Conservation (phyloP, 2,797 vertebrate species). For the Cetoscarus ocellatus region DNA sequence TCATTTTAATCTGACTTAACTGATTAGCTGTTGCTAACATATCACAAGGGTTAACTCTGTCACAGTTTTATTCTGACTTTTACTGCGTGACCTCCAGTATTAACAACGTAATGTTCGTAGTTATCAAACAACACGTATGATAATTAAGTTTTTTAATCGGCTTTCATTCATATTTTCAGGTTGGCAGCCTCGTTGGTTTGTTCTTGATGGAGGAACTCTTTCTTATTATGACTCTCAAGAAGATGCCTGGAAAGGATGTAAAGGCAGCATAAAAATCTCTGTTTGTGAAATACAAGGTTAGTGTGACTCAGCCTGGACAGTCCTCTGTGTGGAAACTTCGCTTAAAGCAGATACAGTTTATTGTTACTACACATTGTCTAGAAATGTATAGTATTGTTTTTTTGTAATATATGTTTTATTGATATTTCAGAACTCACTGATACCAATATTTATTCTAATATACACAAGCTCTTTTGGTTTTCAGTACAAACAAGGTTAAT, state of each 20-base stretch:
- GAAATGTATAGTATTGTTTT: no score
- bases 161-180: conserved; percentile 78
- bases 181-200: conserved; percentile 99
- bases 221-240: conserved; percentile 99
- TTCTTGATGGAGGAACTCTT: conserved; percentile 95
- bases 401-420: no score
- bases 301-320: conserved; percentile 4
- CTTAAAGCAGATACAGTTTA: no score
- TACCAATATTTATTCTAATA: no score
- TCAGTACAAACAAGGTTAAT: no score
- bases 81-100: background rate
- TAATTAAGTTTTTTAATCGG: background rate
- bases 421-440: no score
- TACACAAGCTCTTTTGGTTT: no score
- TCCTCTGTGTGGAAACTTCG: no score
- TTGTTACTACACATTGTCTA: no score
- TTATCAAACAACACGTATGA: background rate
- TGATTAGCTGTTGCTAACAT: conserved; percentile 49
- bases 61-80: background rate
- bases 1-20: conserved; percentile 62
- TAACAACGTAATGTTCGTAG: background rate
- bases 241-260: conserved; percentile 99
- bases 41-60: conserved; percentile 16
- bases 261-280: conserved; percentile 98
- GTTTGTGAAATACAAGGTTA: conserved; percentile 99